Evolutionary conservation across 2,113 vertebrate species (phyloP), one percentile per base, ranked within the genome.

Genomic region (Thymallus thymallus): DNA sequence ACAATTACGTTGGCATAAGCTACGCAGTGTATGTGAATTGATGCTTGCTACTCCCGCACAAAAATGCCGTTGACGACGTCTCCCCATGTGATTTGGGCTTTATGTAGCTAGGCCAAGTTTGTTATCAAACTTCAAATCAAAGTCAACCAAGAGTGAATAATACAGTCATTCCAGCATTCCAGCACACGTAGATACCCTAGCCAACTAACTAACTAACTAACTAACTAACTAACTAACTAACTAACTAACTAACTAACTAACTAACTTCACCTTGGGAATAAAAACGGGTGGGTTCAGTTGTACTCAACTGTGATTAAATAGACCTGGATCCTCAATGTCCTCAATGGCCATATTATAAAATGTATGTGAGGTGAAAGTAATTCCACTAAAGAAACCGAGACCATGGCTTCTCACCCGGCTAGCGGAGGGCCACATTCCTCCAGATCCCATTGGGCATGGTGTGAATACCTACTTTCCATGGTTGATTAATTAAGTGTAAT

Each of bases 321-420:
- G 83, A 84, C 79, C 73, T 86, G 87, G 88, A 89, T 87, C 78
- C 88, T 81, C 82, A 78, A 80, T 74, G 80, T 0, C 78, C 76
- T 89, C 85, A 91, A 92, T 91, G 84, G 86, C 82, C 55, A 41
- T 80, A 88, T 92, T 91, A 91, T 92, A 76, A 80, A 79, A 69
- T 84, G 74, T 86, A 85, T 88, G 83, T 90, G 90, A 91, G 84
- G 87, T 91, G 90, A 91, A 88, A 91, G 91, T 92, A 93, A 93
- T 92, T 64, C 82, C 81, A 88, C 84, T 89, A 86, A 91, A 92
- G 88, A 86, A 82, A 71, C 79, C 62, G 69, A 66, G 66, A 82
- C 83, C 66, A 63, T 84, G 87, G 88, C 90, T 91, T 90, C 87
- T 91, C 88, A 90, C 91, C 90, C 89, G 87, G 83, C 80, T 81